These are phyloP conservation scores for Periplaneta americana DNA, from an alignment of 1,140 invertebrate species.

Conservation along the genomic window DNA sequence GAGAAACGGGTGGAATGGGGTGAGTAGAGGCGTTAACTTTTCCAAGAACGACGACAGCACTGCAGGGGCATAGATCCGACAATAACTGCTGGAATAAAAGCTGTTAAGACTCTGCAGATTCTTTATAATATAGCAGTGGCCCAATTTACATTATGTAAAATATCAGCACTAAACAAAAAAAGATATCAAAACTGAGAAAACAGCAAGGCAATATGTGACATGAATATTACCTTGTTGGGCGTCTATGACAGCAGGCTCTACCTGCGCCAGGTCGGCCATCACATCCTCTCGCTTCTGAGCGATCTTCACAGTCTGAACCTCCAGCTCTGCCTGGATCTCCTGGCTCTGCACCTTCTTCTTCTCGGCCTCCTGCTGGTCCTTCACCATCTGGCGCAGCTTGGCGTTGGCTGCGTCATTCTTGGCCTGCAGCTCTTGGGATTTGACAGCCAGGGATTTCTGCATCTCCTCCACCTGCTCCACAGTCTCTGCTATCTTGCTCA, in stretches of 20 bases:
- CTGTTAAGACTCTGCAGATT: too few relatives aligned
- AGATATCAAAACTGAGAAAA: too few relatives aligned
- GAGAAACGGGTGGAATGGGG: too few relatives aligned
- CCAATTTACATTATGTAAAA: too few relatives aligned
- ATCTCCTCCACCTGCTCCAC: conserved; percentile 99
- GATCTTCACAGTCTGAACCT: conserved; percentile 87
- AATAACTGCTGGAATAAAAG: too few relatives aligned
- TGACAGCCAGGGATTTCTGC: conserved; percentile 96
- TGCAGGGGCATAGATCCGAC: too few relatives aligned
- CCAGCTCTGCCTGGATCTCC: conserved; percentile 89
- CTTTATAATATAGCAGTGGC: too few relatives aligned
- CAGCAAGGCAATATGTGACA: too few relatives aligned
- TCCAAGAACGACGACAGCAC: too few relatives aligned
- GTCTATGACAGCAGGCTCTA: conserved; percentile 98
- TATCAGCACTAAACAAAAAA: too few relatives aligned
- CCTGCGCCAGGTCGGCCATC: conserved; percentile 89
- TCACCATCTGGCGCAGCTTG: conserved; percentile 98
- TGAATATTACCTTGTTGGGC: conserved; percentile 95
- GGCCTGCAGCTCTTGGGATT: conserved; percentile 92
- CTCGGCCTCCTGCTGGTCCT: conserved; percentile 99
- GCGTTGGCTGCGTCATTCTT: conserved; percentile 99
- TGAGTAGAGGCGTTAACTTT: too few relatives aligned
- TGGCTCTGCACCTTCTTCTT: conserved; percentile 98
- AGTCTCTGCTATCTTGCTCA: conserved; percentile 98
- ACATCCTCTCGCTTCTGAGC: conserved; percentile 71